phyloP scores from a whole-genome alignment of 2,113 vertebrate species.

The Sialia sialis region DNA sequence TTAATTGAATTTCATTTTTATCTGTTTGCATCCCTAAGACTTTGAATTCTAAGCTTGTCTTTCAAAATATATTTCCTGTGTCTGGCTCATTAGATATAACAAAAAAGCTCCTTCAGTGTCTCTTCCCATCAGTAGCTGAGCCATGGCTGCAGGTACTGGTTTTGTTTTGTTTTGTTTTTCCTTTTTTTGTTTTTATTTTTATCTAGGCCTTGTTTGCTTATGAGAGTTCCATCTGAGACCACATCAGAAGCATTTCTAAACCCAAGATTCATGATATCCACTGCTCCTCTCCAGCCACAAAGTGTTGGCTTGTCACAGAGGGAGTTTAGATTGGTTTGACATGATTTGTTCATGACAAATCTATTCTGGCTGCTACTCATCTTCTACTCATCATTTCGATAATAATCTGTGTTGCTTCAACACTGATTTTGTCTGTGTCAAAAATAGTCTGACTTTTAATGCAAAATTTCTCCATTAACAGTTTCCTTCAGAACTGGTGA shows the following conservation, averaged over 20 bases:
- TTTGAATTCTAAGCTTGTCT: background rate
- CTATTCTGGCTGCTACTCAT: background rate
- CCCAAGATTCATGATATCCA: background rate
- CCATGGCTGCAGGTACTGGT: background rate
- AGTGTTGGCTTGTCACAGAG: background rate
- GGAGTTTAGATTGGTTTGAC: background rate
- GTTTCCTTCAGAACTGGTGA: background rate
- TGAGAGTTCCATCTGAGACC: background rate
- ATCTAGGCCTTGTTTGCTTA: background rate
- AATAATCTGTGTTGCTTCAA: background rate
- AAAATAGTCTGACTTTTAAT: background rate
- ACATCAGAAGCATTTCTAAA: background rate
- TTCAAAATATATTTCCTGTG: background rate
- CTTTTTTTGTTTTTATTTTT: background rate
- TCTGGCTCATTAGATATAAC: background rate
- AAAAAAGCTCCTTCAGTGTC: background rate
- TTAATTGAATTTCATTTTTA: background rate
- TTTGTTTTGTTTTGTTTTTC: too few species aligned
- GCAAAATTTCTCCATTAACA: background rate
- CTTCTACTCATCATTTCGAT: background rate
- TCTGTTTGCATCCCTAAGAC: background rate
- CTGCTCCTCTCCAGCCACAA: background rate
- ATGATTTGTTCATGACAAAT: background rate
- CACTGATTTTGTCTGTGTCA: background rate
- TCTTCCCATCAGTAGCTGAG: background rate